phyloP scores from a whole-genome alignment of 2,113 vertebrate species.

The Zapus hudsonius region DNA sequence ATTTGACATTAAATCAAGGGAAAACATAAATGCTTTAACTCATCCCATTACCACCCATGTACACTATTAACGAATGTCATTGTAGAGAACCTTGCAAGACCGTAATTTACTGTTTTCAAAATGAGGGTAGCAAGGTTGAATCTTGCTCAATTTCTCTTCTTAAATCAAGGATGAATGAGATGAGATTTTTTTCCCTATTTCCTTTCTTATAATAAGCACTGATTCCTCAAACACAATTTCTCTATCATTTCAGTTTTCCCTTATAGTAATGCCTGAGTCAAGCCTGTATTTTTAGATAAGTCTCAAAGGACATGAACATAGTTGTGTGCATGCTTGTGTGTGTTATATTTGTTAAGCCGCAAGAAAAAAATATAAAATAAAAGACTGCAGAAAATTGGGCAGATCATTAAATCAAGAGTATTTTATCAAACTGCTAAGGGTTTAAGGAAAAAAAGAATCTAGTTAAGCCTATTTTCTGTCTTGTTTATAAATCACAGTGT shows the following conservation, averaged over 20 bases:
- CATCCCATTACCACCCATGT: not conserved
- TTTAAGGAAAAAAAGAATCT: too few species aligned
- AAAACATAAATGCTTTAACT: constrained; percentile 42
- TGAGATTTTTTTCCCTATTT: not conserved
- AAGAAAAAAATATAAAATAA: not conserved
- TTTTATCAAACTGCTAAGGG: constrained; percentile 49
- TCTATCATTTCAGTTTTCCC: not conserved
- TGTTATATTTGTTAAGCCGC: not conserved
- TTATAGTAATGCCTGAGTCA: not conserved
- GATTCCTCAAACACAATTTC: not conserved
- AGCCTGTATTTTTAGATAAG: not conserved
- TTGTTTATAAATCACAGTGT: constrained; percentile 47
- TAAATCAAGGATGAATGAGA: not conserved
- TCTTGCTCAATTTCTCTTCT: constrained; percentile 22
- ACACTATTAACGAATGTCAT: not conserved
- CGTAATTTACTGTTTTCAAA: constrained; percentile 38
- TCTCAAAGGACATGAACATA: too few species aligned
- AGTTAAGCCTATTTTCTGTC: not conserved
- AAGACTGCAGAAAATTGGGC: not conserved
- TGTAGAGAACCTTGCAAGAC: not conserved
- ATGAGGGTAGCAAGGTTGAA: not conserved
- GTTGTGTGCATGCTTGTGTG: not conserved
- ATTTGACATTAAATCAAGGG: not conserved
- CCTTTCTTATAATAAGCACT: constrained; percentile 41
- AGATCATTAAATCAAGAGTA: constrained; percentile 21